These are phyloP conservation scores for Synanthedon tipuliformis DNA, from an alignment of 2,888 invertebrate genomes.

Conservation along the genomic window DNA sequence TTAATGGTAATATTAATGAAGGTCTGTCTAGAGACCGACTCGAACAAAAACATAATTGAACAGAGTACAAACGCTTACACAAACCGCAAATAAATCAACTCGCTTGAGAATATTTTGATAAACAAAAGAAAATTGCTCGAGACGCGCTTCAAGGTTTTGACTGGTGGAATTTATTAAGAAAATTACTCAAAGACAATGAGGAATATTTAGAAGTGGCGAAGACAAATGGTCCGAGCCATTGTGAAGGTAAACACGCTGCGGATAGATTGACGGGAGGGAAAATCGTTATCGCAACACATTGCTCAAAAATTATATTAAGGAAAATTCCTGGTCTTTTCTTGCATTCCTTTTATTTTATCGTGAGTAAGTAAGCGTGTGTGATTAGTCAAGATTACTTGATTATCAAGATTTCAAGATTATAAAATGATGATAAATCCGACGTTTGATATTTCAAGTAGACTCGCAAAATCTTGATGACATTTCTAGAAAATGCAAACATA, in stretches of 20 bases:
- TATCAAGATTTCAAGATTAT: too few relatives aligned
- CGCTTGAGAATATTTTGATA: conserved; percentile 32
- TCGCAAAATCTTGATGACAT: too few relatives aligned
- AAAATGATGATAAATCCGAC: too few relatives aligned
- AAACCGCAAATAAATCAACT: conserved; percentile 37
- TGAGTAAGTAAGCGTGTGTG: too few relatives aligned
- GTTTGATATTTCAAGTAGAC: too few relatives aligned
- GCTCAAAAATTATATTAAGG: too few relatives aligned
- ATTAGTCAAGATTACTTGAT: too few relatives aligned
- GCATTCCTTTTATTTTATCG: too few relatives aligned
- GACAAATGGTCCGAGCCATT: conserved; percentile 54
- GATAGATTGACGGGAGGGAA: conserved; percentile 30
- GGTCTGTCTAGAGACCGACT: conserved; percentile 13
- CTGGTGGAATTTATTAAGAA: conserved; percentile 57
- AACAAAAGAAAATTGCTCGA: conserved; percentile 30
- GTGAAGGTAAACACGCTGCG: conserved; percentile 46
- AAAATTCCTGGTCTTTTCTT: too few relatives aligned
- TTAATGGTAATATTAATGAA: conserved; percentile 18
- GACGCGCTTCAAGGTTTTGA: conserved; percentile 41
- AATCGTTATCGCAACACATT: conserved; percentile 8
- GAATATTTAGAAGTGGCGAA: conserved; percentile 54
- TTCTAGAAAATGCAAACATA: too few relatives aligned
- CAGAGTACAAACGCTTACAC: conserved; percentile 12
- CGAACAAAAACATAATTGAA: conserved; percentile 7
- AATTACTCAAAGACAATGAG: conserved; percentile 64